Percentiles rank a stretch among this genome's conserved stretches.
These are phyloP conservation scores for Caranx ignobilis DNA, from an alignment of 2,113 vertebrate species.

Conservation along the genomic window DNA sequence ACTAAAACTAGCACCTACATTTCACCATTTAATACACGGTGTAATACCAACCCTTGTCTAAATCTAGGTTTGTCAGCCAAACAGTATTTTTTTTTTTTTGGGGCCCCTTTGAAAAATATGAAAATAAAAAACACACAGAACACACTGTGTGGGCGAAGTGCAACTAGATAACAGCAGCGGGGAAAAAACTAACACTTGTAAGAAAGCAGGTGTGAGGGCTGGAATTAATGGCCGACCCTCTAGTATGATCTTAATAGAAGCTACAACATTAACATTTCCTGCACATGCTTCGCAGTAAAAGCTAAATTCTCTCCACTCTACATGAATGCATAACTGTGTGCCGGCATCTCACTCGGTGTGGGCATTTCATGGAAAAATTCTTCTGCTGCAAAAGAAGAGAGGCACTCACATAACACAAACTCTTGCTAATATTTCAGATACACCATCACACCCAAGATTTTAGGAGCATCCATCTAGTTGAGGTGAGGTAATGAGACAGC, in stretches of 20 bases:
- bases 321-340: conserved; percentile 1
- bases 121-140: background rate
- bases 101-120: background rate
- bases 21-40: background rate
- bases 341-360: background rate
- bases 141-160: background rate
- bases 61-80: background rate
- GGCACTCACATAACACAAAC: background rate
- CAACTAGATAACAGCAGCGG: background rate
- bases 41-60: background rate
- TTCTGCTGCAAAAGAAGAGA: background rate
- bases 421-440: background rate
- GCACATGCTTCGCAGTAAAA: conserved; percentile 28
- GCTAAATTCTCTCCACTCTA: background rate
- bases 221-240: conserved; percentile 19
- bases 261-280: conserved; percentile 23
- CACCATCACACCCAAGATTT: background rate
- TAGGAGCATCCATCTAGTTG: background rate
- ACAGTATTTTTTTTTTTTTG: background rate
- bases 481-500: conserved; percentile 3
- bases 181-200: background rate
- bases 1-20: too few species aligned
- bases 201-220: conserved; percentile 15
- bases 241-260: conserved; percentile 24
- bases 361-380: background rate